Percentiles rank a stretch among this genome's conserved stretches.
phyloP scores from a whole-genome alignment of 2,113 vertebrate species.

The Drymodes brunneopygia region DNA sequence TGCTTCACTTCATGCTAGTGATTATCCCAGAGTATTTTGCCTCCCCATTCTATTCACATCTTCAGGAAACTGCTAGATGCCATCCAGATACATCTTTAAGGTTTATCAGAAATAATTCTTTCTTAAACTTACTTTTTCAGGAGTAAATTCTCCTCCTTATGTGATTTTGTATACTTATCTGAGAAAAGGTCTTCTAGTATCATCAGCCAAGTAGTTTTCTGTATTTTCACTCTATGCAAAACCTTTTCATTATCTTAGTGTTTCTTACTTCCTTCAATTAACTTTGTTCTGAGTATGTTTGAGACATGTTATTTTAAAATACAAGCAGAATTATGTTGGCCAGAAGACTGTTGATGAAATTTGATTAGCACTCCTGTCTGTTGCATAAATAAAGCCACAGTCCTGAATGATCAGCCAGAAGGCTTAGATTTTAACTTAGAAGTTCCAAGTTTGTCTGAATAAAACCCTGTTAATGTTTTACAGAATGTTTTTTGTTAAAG shows the following conservation, averaged over 20 bases:
- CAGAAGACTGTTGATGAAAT: neutral
- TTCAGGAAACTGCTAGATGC: neutral
- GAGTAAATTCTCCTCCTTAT: neutral
- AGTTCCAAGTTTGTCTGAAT: neutral
- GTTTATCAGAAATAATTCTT: neutral
- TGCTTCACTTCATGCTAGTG: neutral
- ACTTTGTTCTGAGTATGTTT: neutral
- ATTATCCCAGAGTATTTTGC: neutral
- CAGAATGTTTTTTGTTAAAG: neutral
- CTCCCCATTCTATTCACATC: neutral
- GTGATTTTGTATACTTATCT: neutral
- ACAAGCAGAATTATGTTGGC: neutral
- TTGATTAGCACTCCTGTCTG: slow-evolving; percentile 7
- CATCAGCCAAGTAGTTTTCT: neutral
- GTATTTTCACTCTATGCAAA: neutral
- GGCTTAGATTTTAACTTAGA: neutral
- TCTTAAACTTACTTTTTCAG: neutral
- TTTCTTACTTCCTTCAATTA: neutral
- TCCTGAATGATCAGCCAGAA: neutral
- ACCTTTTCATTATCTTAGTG: neutral
- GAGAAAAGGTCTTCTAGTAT: neutral
- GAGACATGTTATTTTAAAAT: neutral
- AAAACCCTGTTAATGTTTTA: neutral
- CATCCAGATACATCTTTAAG: neutral
- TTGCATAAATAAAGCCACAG: neutral